A percentile compares a stretch with the other conserved stretches of the same genome.
phyloP scores from a whole-genome alignment of 2,888 invertebrate species.

The Drosophila eohydei region DNA sequence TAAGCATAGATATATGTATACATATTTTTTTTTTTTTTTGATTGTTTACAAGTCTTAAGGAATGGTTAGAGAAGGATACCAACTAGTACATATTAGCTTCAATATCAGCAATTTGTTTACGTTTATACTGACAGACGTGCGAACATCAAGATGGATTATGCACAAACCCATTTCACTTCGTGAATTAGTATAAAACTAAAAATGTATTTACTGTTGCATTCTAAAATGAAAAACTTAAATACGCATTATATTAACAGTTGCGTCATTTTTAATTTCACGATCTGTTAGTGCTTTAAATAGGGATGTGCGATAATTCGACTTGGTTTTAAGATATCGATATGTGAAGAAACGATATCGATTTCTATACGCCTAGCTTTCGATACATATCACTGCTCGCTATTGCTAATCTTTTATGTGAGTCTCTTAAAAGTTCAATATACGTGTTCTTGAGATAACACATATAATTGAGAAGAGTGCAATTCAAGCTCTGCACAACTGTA shows the following conservation, averaged over 20 bases:
- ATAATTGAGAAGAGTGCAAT: background rate
- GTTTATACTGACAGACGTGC: background rate
- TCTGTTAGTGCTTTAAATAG: background rate
- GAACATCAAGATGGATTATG: background rate
- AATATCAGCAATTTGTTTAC: background rate
- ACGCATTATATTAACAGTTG: no score
- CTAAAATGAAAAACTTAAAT: no score
- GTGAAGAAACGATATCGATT: background rate
- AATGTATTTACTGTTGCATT: no score
- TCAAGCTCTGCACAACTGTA: background rate
- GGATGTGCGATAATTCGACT: background rate
- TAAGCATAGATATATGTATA: no score
- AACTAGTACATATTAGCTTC: background rate
- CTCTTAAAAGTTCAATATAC: no score
- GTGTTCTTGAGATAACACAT: background rate
- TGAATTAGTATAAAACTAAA: background rate
- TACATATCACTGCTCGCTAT: background rate
- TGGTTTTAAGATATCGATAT: background rate
- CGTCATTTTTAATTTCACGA: no score
- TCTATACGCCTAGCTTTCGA: background rate
- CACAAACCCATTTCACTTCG: background rate
- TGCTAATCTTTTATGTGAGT: no score
- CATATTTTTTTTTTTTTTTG: no score
- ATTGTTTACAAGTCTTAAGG: no score
- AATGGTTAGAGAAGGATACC: no score